These are phyloP conservation scores for Trissonchulus latispiculum DNA, from an alignment of 2,888 invertebrate species.

Conservation along the genomic window DNA sequence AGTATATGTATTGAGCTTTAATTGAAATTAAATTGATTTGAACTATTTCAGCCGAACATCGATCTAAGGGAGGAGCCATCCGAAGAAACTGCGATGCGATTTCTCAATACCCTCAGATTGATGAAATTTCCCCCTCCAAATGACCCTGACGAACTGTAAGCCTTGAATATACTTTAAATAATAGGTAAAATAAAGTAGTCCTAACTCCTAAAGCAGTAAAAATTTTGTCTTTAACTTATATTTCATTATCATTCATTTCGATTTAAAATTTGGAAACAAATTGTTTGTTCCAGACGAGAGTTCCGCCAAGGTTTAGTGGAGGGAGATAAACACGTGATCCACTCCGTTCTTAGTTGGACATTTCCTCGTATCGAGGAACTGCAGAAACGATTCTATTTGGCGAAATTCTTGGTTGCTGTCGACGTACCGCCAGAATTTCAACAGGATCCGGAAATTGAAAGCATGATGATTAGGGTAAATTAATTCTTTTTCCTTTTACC, in stretches of 20 bases:
- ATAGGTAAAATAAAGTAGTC: neutral
- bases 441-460: conserved; percentile 63
- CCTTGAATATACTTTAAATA: too few species aligned
- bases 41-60: conserved; percentile 52
- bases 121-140: conserved; percentile 66
- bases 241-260: neutral
- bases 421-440: conserved; percentile 65
- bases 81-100: conserved; percentile 62
- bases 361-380: conserved; percentile 62
- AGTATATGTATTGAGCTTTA: too few species aligned
- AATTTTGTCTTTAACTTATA: neutral
- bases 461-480: too few species aligned
- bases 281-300: conserved; percentile 47
- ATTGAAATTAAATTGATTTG: too few species aligned
- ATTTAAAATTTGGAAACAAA: conserved; percentile 19
- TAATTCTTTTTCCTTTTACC: too few species aligned
- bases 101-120: conserved; percentile 59
- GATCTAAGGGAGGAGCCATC: conserved; percentile 65
- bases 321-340: conserved; percentile 64
- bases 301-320: conserved; percentile 59
- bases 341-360: conserved; percentile 69
- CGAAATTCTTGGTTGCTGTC: conserved; percentile 56
- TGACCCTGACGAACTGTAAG: conserved; percentile 43
- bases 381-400: conserved; percentile 70
- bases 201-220: neutral